Base-by-base conservation (phyloP, 2,113 vertebrate genomes). In the Gymnobelideus leadbeateri region DNA sequence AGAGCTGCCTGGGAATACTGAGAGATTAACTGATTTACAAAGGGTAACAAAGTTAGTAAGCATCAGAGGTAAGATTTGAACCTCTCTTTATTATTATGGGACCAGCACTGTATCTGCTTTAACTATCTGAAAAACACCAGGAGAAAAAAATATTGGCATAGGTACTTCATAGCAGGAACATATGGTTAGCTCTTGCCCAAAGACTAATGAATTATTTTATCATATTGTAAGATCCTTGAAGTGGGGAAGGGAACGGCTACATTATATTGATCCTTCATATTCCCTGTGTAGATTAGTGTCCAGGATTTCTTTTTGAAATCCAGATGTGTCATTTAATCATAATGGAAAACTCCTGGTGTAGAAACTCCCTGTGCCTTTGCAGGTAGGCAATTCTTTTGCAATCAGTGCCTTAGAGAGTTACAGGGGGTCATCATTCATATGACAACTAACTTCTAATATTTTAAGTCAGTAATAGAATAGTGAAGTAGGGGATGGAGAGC, bases 101-200 rank as follows among this genome's bases (percentile, higher is more conserved):
- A 43, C 19, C 37, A 77, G 16, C 14, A n/a, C 14, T 84, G 1
- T 84, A 84, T 84, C 37, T 84, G n/a, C n/a, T 43, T 84, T 84
- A 84, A 84, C 6, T 43, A 43, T 84, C 68, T 84, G 68, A 77
- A 77, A 68, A 77, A 43, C 68, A 77, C 37, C 1, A 43, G 68
- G 37, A 21, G n/a, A 84, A 55, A 92, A 93, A 92, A 96, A 31
- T 51, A 53, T 90, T 93, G 92, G 91, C 52, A 4, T n/a, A 49
- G 61, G 90, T 91, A 89, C 53, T 96, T 97, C 93, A 52, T 90
- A 93, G 90, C 94, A 97, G 93, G 16, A 94, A 68, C 37, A 52
- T 47, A n/a, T 46, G 93, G 51, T 68, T 61, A 96, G 52, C 68
- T 96, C 28, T 92, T 89, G 68, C 89, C n/a, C 37, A 12, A 23